Percentiles rank a stretch among this genome's conserved stretches.
phyloP scores from a whole-genome alignment of 1,140 invertebrate genomes.

The Pogonognathellus flavescens region DNA sequence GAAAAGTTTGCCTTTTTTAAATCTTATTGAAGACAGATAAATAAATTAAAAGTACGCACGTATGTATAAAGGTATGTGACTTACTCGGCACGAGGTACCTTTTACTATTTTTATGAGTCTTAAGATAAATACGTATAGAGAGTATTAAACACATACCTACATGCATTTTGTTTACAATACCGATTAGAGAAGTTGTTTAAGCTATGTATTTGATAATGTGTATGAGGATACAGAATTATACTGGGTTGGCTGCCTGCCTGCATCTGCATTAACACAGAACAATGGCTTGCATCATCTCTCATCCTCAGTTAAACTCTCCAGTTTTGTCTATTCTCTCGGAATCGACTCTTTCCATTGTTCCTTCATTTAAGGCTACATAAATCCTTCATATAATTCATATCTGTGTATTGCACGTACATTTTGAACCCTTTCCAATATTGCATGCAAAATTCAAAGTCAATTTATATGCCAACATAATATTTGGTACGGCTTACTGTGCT shows the following conservation, averaged over 20 bases:
- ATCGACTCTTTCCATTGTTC: not conserved
- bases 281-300: not conserved
- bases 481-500: no score
- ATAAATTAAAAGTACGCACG: conserved; percentile 44
- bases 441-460: no score
- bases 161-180: no score
- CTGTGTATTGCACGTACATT: no score
- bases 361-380: not conserved
- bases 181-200: not conserved
- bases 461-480: no score
- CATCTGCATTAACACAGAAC: not conserved
- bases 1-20: conserved; percentile 42
- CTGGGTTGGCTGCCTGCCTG: not conserved
- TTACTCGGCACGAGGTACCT: no score
- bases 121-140: no score
- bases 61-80: no score
- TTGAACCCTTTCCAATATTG: no score
- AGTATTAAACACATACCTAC: no score
- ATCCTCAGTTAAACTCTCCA: not conserved
- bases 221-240: not conserved
- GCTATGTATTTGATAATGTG: no score
- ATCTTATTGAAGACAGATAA: conserved; percentile 39
- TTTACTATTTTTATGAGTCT: no score
- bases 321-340: not conserved
- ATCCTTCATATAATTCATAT: not conserved